phyloP scores from a whole-genome alignment of 2,113 vertebrate genomes.

The Sceloporus tristichus region DNA sequence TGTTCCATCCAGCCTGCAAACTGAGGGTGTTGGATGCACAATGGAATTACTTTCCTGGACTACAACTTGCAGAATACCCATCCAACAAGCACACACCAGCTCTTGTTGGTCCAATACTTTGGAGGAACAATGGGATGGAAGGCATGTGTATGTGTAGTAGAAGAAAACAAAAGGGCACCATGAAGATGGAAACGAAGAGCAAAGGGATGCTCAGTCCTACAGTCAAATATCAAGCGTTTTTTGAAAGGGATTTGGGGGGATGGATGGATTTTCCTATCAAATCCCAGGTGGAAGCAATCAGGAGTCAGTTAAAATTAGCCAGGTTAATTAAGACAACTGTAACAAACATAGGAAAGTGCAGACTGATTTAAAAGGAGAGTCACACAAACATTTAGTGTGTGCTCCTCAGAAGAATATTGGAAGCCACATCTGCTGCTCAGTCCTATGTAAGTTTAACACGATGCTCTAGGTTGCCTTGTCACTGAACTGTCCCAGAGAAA shows the following conservation, averaged over 20 bases:
- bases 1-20: neutral
- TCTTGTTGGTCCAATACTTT: conserved; percentile 11
- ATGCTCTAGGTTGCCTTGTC: neutral
- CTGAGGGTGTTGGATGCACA: neutral
- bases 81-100: no score
- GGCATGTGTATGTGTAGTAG: no score
- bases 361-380: conserved; percentile 10
- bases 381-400: conserved; percentile 22
- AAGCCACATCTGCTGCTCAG: conserved; percentile 25
- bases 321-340: conserved; percentile 54
- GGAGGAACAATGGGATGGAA: no score
- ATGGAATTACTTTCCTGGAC: neutral
- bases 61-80: no score
- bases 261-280: conserved; percentile 55
- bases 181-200: conserved; percentile 57
- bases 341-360: conserved; percentile 8
- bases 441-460: neutral
- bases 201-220: conserved; percentile 55
- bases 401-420: conserved; percentile 12
- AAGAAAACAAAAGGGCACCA: conserved; percentile 56
- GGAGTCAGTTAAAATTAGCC: conserved; percentile 66
- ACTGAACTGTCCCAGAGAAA: neutral
- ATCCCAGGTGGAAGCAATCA: conserved; percentile 66
- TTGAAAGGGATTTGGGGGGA: neutral
- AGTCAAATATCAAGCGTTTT: conserved; percentile 52